A percentile compares a stretch with the other conserved stretches of the same genome.
Evolutionary conservation across 2,797 vertebrate species (phyloP).

Genomic region (Gymnopithys bicolor): DNA sequence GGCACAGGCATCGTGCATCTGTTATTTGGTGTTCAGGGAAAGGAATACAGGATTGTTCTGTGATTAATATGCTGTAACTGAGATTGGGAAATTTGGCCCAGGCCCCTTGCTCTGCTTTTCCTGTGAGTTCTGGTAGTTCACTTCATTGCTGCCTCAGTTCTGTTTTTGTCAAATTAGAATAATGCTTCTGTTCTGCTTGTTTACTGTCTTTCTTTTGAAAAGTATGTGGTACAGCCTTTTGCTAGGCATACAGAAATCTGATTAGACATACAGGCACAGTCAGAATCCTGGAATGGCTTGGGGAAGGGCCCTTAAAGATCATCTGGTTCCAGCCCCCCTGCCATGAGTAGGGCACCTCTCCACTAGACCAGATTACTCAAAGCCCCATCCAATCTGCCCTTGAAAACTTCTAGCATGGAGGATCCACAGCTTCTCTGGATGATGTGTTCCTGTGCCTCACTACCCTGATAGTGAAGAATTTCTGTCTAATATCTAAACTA

Average conservation of each 20-base stretch:
- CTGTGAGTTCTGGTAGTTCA: background rate
- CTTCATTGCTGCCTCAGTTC: background rate
- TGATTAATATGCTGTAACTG: background rate
- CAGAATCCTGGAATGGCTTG: background rate
- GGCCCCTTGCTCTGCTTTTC: background rate
- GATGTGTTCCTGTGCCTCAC: background rate
- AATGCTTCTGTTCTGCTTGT: background rate
- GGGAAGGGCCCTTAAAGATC: background rate
- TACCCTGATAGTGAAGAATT: background rate
- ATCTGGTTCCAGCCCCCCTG: background rate
- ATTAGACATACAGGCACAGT: background rate
- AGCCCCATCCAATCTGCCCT: background rate
- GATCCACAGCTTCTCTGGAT: background rate
- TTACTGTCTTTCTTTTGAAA: background rate
- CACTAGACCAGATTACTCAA: background rate
- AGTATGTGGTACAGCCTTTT: background rate
- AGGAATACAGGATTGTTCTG: background rate
- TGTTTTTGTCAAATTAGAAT: background rate
- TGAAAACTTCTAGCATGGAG: background rate
- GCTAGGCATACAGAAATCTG: background rate
- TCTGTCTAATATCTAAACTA: background rate
- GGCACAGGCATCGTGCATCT: rapidly evolving
- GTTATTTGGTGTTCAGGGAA: background rate
- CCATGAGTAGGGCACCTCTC: background rate
- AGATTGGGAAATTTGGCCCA: background rate